Base-by-base conservation (phyloP, 2,888 invertebrate genomes). In the Chloromyia formosa region DNA sequence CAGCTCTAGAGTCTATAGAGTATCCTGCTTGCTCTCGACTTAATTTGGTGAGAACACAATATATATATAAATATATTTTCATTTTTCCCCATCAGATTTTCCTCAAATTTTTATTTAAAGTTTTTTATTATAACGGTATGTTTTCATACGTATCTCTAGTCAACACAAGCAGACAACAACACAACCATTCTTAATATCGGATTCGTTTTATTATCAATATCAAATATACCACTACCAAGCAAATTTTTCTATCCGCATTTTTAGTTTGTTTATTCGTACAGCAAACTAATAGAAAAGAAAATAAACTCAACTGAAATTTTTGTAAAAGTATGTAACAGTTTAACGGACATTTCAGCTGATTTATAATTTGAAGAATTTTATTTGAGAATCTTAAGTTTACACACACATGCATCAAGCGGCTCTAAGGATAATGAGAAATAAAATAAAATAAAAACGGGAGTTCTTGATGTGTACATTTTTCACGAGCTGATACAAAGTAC, bases 331-430 rank as follows among this genome's bases (percentile, higher is more conserved):
- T n/a, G n/a, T n/a, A 49, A 22, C 18, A 54, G 49, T 75, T 74
- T 77, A 77, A 76, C 77, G 78, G 78, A 76, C 77, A 77, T 78
- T 78, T 66, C 60, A 27, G 66, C 75, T 69, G 74, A 23, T 22
- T 64, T 64, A 4, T 40, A 12, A 56, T 49, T 64, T 2, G 20
- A 61, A 66, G 58, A 64, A n/a, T 23, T 64, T 71, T 49, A 69
- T 75, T 75, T 75, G 73, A 69, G 54, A 77, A 78, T 78, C 77
- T 77, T 78, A 60, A 72, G 77, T 78, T 78, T 77, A 75, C 78
- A 78, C 27, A 35, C 78, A 78, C 78, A 78, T 73, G 78, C 78
- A 78, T 76, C 74, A 76, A 75, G 75, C 75, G 74, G 78, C 78
- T 78, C 77, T 78, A 66, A 74, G 58, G 12, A 74, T 18, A 64